phyloP scores from a whole-genome alignment of 2,113 vertebrate species.

The Riparia riparia region DNA sequence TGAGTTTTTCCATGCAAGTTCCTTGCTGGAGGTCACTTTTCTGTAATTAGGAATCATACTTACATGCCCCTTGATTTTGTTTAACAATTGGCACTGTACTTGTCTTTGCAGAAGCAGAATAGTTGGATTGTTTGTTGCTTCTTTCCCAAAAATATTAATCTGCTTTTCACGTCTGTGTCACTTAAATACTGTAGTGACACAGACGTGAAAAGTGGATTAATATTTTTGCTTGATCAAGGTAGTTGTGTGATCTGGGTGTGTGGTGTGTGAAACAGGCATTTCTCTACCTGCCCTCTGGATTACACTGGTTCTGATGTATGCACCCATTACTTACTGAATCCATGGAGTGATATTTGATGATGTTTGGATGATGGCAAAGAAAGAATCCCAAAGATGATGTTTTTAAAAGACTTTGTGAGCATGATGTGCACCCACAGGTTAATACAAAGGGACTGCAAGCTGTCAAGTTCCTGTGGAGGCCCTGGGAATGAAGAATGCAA shows the following conservation, averaged over 20 bases:
- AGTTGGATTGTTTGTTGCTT: background rate
- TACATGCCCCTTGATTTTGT: background rate
- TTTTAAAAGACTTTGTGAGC: background rate
- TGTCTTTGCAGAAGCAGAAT: background rate
- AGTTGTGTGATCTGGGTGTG: background rate
- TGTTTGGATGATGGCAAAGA: background rate
- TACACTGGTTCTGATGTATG: background rate
- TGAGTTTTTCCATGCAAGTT: background rate
- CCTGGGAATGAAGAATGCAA: background rate
- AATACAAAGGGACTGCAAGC: background rate
- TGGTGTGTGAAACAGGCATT: background rate
- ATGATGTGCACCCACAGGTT: background rate
- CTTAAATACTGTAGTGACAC: background rate
- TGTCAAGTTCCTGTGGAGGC: background rate
- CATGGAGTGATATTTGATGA: background rate
- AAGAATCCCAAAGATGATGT: background rate
- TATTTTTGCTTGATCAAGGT: background rate
- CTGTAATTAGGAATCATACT: background rate
- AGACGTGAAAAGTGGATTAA: background rate
- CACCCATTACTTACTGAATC: background rate
- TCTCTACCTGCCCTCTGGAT: background rate
- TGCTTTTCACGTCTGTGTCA: too few relatives aligned
- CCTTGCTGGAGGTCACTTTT: background rate
- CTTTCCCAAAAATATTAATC: background rate
- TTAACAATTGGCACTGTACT: background rate